Evolutionary conservation across 2,888 invertebrate species (phyloP).

Genomic region (Oasisia sp.): DNA sequence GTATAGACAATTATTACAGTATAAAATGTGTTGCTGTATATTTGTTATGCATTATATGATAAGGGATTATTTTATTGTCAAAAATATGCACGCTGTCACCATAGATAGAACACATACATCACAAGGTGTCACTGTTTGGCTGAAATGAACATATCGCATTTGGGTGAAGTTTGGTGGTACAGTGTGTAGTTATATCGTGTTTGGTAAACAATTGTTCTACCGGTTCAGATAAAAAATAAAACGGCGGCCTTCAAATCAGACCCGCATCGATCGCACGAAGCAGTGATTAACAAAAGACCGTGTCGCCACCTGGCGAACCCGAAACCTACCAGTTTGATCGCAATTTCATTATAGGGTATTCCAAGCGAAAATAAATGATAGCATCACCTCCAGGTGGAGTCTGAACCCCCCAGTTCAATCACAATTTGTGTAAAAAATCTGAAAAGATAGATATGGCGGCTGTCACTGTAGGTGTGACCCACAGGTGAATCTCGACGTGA

Average conservation of each 20-base stretch:
- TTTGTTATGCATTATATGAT: no score
- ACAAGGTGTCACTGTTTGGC: no score
- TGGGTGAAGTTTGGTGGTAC: no score
- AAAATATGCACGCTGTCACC: no score
- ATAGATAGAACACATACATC: no score
- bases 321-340: background rate
- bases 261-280: background rate
- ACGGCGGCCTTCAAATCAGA: background rate
- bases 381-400: background rate
- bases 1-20: no score
- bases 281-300: background rate
- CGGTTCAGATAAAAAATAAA: no score
- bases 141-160: no score
- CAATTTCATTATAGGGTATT: background rate
- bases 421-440: background rate
- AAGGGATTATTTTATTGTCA: no score
- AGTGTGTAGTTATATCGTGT: no score
- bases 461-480: background rate
- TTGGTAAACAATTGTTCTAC: no score
- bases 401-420: background rate
- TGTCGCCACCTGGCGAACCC: background rate
- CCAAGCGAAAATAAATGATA: background rate
- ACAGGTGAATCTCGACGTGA: background rate
- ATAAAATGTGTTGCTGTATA: no score
- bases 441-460: background rate